These are phyloP conservation scores for Oriolus oriolus DNA, from an alignment of 2,113 vertebrate genomes.

Conservation along the genomic window DNA sequence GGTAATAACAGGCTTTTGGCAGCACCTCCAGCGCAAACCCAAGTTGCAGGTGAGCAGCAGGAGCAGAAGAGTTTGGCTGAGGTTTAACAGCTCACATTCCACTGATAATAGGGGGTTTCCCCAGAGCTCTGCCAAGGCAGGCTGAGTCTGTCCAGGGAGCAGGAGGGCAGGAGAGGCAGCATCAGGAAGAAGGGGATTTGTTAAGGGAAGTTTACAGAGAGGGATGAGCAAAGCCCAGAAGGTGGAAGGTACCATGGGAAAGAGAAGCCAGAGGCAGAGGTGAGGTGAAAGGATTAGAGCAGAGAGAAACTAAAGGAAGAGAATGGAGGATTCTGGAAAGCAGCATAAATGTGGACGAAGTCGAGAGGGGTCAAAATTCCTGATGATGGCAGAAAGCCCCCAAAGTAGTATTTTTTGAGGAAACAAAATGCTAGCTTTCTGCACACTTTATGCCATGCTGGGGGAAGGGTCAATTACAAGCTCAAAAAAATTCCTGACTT, in stretches of 20 bases:
- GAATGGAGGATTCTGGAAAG: not conserved
- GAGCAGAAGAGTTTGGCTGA: not conserved
- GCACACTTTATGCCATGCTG: not conserved
- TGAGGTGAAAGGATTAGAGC: not conserved
- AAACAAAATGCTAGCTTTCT: not conserved
- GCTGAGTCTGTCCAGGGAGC: not conserved
- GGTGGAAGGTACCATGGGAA: not conserved
- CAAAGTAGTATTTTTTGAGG: not conserved
- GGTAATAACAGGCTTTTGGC: constrained; percentile 55
- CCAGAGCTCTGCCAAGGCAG: not conserved
- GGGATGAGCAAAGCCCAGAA: not conserved
- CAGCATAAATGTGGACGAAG: not conserved
- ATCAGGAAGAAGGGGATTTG: not conserved
- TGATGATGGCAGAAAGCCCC: not conserved
- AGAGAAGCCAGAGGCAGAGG: not conserved
- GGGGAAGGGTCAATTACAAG: not conserved
- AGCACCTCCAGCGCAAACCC: not conserved
- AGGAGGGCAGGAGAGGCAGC: not conserved
- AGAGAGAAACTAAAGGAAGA: not conserved
- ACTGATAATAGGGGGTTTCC: not conserved
- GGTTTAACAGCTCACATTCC: not conserved
- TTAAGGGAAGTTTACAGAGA: not conserved
- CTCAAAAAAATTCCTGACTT: not conserved
- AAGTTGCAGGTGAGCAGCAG: constrained; percentile 39
- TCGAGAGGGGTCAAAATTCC: not conserved